phyloP scores from a whole-genome alignment of 2,888 invertebrate genomes.

The Villa cingulata region DNA sequence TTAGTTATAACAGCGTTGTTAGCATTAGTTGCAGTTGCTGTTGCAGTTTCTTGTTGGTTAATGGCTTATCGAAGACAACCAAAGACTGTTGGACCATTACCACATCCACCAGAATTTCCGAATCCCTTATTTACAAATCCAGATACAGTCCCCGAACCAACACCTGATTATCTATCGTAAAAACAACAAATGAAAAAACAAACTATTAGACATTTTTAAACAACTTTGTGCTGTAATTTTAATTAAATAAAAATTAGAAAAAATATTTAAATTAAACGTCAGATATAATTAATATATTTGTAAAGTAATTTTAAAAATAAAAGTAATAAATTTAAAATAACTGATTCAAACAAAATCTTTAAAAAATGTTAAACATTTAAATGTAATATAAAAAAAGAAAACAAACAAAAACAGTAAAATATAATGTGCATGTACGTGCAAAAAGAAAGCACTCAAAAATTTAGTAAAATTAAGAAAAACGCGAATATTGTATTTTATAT shows the following conservation, averaged over 20 bases:
- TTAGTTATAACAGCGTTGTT: constrained; percentile 81
- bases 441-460: neutral
- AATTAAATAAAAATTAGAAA: too few relatives aligned
- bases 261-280: too few relatives aligned
- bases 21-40: constrained; percentile 84
- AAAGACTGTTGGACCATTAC: constrained; percentile 75
- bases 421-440: neutral
- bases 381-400: neutral
- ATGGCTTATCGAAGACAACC: constrained; percentile 84
- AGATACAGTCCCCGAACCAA: constrained; percentile 67
- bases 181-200: too few relatives aligned
- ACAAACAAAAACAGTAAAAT: neutral
- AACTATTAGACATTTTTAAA: too few relatives aligned
- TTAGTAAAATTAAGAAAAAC: too few relatives aligned
- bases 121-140: constrained; percentile 81
- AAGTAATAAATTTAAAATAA: too few relatives aligned
- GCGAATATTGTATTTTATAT: too few relatives aligned
- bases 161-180: constrained; percentile 62
- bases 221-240: too few relatives aligned
- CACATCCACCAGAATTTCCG: constrained; percentile 90
- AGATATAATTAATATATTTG: too few relatives aligned
- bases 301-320: too few relatives aligned
- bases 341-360: too few relatives aligned
- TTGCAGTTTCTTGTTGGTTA: constrained; percentile 90
- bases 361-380: too few relatives aligned